Conservation (phyloP, 2,797 vertebrate species). For the Bufotes viridis region DNA sequence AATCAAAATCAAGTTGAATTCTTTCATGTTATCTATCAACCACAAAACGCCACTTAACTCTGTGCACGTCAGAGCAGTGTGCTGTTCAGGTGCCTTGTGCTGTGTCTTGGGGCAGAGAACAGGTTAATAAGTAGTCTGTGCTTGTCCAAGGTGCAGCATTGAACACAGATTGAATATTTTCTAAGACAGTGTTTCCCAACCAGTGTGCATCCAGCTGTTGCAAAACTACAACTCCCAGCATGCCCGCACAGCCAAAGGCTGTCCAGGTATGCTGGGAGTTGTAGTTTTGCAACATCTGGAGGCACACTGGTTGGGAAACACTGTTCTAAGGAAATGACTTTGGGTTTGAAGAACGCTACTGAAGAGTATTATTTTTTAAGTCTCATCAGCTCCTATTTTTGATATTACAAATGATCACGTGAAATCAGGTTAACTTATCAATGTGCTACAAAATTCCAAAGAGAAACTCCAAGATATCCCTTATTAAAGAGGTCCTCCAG, state of each 20-base stretch:
- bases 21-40: slow-evolving; percentile 58
- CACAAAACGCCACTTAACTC: slow-evolving; percentile 32
- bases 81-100: background rate
- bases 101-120: background rate
- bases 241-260: too few relatives aligned
- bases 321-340: background rate
- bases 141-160: background rate
- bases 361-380: background rate
- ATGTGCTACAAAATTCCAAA: background rate
- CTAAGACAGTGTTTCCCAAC: too few relatives aligned
- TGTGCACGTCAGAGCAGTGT: background rate
- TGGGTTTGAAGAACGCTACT: background rate
- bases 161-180: background rate
- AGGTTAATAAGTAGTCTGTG: background rate
- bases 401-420: background rate
- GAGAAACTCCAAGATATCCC: background rate
- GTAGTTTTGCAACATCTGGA: too few relatives aligned
- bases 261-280: too few relatives aligned
- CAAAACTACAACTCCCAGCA: too few relatives aligned
- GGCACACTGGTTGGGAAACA: too few relatives aligned
- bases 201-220: too few relatives aligned
- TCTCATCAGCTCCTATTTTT: background rate
- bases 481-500: background rate
- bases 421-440: background rate
- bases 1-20: slow-evolving; percentile 57